These are phyloP conservation scores for Denticeps clupeoides DNA, from an alignment of 2,797 vertebrate genomes.

Conservation along the genomic window DNA sequence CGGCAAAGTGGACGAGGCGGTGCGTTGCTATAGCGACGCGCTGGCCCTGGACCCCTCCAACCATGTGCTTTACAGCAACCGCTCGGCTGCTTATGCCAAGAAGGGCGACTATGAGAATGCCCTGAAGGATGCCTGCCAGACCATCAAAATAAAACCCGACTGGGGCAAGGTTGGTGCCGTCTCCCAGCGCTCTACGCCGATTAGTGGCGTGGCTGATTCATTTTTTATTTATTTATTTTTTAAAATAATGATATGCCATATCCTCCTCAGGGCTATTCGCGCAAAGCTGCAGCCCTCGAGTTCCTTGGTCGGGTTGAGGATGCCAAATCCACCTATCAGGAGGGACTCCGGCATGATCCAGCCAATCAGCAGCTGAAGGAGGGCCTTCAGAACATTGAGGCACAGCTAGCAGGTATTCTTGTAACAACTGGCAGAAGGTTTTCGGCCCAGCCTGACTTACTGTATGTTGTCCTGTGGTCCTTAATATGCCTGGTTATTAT, in stretches of 20 bases:
- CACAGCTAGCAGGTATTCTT: conserved; percentile 58
- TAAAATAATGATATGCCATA: too few species aligned
- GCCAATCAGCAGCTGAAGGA: conserved; percentile 65
- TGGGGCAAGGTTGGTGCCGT: conserved; percentile 81
- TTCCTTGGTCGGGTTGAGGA: conserved; percentile 84
- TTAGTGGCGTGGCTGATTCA: too few species aligned
- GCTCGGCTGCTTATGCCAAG: conserved; percentile 67
- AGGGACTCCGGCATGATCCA: conserved; percentile 76
- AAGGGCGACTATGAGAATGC: conserved; percentile 76
- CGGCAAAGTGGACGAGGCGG: conserved; percentile 76
- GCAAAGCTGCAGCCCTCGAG: conserved; percentile 84
- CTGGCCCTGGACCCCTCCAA: conserved; percentile 76
- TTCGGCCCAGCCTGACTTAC: too few species aligned
- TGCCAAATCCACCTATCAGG: conserved; percentile 79
- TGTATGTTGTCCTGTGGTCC: too few species aligned
- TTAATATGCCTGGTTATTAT: too few species aligned
- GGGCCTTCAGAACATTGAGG: conserved; percentile 65
- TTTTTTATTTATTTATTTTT: too few species aligned
- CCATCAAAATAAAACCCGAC: conserved; percentile 83
- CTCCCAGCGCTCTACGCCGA: too few species aligned
- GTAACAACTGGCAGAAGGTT: too few species aligned
- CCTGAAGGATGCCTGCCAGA: conserved; percentile 79
- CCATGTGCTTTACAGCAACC: conserved; percentile 90
- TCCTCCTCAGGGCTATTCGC: conserved; percentile 78
- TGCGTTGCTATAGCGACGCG: conserved; percentile 85